Percentiles rank a stretch among this genome's conserved stretches.
Evolutionary conservation across 2,888 invertebrate genomes (phyloP).

Genomic region (Serripes groenlandicus): DNA sequence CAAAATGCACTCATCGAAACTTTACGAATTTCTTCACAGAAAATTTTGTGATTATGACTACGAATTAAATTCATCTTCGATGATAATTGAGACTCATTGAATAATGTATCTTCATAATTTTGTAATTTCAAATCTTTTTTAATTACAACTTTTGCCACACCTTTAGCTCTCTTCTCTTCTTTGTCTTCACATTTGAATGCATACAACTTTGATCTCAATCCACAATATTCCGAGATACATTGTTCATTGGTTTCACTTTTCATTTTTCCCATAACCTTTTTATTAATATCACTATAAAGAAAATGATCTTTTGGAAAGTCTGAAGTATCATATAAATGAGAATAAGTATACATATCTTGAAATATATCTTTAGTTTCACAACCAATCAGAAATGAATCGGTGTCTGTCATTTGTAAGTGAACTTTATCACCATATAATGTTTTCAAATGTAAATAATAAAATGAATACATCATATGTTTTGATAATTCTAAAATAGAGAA

Average conservation of each 20-base stretch:
- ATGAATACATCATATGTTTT: conserved; percentile 85
- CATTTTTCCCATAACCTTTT: conserved; percentile 58
- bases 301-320: conserved; percentile 45
- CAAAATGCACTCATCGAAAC: not conserved
- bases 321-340: conserved; percentile 48
- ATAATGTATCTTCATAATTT: conserved; percentile 42
- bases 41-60: conserved; percentile 55
- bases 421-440: conserved; percentile 66
- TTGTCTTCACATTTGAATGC: conserved; percentile 29
- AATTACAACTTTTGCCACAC: conserved; percentile 36
- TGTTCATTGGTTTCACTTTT: conserved; percentile 49
- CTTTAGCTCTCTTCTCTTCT: conserved; percentile 45
- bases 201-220: conserved; percentile 53
- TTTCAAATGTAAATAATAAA: conserved; percentile 81
- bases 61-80: conserved; percentile 39
- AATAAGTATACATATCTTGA: conserved; percentile 40
- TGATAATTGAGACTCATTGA: conserved; percentile 28
- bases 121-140: conserved; percentile 32
- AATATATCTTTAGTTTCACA: conserved; percentile 47
- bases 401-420: conserved; percentile 45
- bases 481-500: conserved; percentile 85
- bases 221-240: conserved; percentile 45
- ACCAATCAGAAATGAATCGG: conserved; percentile 40
- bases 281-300: conserved; percentile 36
- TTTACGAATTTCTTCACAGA: not conserved